A percentile compares a stretch with the other conserved stretches of the same genome.
These are phyloP conservation scores for Neocrepidodera transversa DNA, from an alignment of 2,888 invertebrate species.

Conservation along the genomic window DNA sequence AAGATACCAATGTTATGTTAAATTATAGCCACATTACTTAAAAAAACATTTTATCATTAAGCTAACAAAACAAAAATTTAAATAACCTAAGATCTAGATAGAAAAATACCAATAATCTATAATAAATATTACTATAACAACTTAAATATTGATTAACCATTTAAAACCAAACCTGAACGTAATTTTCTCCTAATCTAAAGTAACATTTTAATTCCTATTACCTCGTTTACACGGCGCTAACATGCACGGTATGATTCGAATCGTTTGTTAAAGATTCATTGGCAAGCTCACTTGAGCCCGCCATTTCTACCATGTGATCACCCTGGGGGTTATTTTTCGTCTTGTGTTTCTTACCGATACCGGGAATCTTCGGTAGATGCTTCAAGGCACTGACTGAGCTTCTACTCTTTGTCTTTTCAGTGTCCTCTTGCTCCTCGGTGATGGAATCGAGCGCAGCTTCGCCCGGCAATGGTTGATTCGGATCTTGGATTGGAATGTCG, in stretches of 20 bases:
- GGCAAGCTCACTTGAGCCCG: slow-evolving; percentile 32
- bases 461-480: slow-evolving; percentile 64
- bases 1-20: too few species aligned
- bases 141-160: too few species aligned
- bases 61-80: too few species aligned
- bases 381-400: slow-evolving; percentile 63
- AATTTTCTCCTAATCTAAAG: slow-evolving; percentile 11
- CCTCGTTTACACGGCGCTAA: slow-evolving; percentile 53
- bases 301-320: slow-evolving; percentile 50
- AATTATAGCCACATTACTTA: too few species aligned
- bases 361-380: slow-evolving; percentile 69
- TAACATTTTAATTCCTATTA: slow-evolving; percentile 1
- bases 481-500: slow-evolving; percentile 87
- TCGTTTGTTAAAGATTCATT: slow-evolving; percentile 43
- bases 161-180: too few species aligned
- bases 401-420: slow-evolving; percentile 61
- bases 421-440: slow-evolving; percentile 72
- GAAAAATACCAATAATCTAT: too few species aligned
- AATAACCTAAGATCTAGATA: too few species aligned
- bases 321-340: slow-evolving; percentile 43
- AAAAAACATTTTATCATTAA: too few species aligned
- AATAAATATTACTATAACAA: too few species aligned
- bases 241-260: slow-evolving; percentile 53
- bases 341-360: slow-evolving; percentile 69
- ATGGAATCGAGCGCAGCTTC: slow-evolving; percentile 72